These are phyloP conservation scores for Eremobia ochroleuca DNA, from an alignment of 2,888 invertebrate genomes.

Conservation along the genomic window DNA sequence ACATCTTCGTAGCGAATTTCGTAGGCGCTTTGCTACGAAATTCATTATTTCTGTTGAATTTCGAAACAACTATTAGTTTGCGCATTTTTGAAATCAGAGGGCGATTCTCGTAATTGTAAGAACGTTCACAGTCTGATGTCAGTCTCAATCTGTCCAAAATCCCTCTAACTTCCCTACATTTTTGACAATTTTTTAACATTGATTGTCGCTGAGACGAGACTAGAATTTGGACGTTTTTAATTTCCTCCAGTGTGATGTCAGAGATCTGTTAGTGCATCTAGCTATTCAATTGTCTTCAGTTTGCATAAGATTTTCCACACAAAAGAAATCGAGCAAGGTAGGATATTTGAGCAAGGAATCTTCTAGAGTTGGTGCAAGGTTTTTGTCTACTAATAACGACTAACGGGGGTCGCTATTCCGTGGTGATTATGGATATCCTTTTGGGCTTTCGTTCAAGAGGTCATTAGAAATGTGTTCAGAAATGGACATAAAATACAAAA, in stretches of 20 bases:
- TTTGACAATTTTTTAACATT: too few species aligned
- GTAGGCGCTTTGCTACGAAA: slow-evolving; percentile 1
- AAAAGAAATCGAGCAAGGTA: background rate
- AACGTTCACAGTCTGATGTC: too few species aligned
- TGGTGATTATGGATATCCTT: background rate
- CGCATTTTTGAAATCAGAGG: too few species aligned
- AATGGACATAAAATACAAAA: background rate
- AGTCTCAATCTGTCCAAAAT: too few species aligned
- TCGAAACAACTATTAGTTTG: background rate
- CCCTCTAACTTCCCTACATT: too few species aligned
- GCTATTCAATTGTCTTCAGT: background rate
- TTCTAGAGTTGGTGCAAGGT: background rate
- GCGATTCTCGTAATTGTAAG: too few species aligned
- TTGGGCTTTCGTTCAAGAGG: background rate
- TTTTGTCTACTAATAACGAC: background rate
- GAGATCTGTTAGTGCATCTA: background rate
- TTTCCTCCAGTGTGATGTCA: background rate
- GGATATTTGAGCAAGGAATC: too few species aligned
- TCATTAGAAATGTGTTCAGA: background rate
- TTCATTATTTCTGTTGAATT: background rate
- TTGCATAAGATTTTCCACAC: background rate
- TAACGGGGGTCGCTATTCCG: too few species aligned
- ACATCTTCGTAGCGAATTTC: slow-evolving; percentile 27
- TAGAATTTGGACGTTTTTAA: too few species aligned
- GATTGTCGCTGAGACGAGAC: too few species aligned